Base-by-base conservation (phyloP, 2,797 vertebrate genomes). In the Acanthurus lineatus region DNA sequence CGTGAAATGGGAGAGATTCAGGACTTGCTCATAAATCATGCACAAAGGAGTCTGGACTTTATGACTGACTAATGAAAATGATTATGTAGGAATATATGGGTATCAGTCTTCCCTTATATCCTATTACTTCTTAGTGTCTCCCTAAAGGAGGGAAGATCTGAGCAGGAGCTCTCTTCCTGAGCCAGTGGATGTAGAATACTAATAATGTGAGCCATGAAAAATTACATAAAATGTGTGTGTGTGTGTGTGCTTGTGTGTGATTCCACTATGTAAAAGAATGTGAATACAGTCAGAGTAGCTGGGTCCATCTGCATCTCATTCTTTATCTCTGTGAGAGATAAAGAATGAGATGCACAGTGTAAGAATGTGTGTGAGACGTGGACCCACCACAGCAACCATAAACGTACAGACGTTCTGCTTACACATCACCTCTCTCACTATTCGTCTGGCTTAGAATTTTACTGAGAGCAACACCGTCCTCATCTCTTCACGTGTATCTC, bases 81-180 rank as follows among this genome's bases (percentile, higher is more conserved):
- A 32, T 32, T 32, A 32, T 32, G 28, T 7, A 20, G 38, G 35
- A 49, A 48, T 65, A 74, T 79, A 52, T 15, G 16, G 7, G 58
- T 48, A 12, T 74, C 58, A 63, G 32, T 58, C 53, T 54, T 69
- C 5, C 69, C 14, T 65, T 60, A 74, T 86, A 78, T 84, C 45
- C 67, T 79, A 61, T 9, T 40, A 56, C 51, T 15, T 32, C 28
- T 73, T 63, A 64, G 51, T 44, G 44, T 66, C 58, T 48, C 76
- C 25, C 81, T n/a, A 86, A 69, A 69, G 64, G 78, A 84, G 62
- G 63, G 79, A 74, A 74, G 57, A 58, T 68, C 57, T 84, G 53
- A 73, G 58, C 28, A 69, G 64, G 58, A 77, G 25, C 49, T 71
- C 59, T 79, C 68, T 86, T 79, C 78, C 79, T 81, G 77, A 84